Evolutionary conservation across 2,888 invertebrate species (phyloP), one percentile per base, ranked within the genome.

Genomic region (Ennomos quercinarius): DNA sequence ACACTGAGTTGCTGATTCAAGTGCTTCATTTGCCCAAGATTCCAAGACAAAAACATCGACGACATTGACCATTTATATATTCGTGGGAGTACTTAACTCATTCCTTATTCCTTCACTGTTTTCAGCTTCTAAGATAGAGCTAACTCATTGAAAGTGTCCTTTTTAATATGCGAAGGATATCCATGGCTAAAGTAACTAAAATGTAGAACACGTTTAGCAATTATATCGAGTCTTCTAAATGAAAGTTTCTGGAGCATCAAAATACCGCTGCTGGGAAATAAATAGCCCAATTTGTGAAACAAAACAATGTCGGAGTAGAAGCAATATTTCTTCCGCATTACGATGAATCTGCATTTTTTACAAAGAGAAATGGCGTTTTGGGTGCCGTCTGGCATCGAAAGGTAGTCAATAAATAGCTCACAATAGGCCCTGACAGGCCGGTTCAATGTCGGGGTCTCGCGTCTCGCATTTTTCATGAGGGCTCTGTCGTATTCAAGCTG

Each of bases 351-450:
- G 56, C 61, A 65, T 65, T 63, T 64, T 64, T 56, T 44, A 48
- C 57, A 56, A 51, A 53, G 60, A 65, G 45, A 61, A 66, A 66
- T 63, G 51, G 61, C 53, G 56, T 61, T 54, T 57, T 36, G 37
- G 0, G 48, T 49, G 53, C 39, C 42, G 39, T 46, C 49, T 58
- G 54, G 39, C 54, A 49, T 63, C 62, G 63, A 64, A 65, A 51
- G 64, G 59, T 49, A 64, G 71, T 73, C 72, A 70, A 74, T 73
- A 73, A 68, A 69, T 68, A 61, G 68, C 65, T 63, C 58, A 71
- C 71, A 72, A 73, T 67, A 64, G 63, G 53, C 58, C 48, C 40
- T 46, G 61, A 53, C 59, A 13, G 52, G 34, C 38, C 54, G 35
- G 62, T 56, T 66, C 66, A 63, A 42, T 55, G 65, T 57, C 64